Percentiles rank a stretch among this genome's conserved stretches.
phyloP scores from a whole-genome alignment of 2,797 vertebrate genomes.

The Heterohyrax brucei region DNA sequence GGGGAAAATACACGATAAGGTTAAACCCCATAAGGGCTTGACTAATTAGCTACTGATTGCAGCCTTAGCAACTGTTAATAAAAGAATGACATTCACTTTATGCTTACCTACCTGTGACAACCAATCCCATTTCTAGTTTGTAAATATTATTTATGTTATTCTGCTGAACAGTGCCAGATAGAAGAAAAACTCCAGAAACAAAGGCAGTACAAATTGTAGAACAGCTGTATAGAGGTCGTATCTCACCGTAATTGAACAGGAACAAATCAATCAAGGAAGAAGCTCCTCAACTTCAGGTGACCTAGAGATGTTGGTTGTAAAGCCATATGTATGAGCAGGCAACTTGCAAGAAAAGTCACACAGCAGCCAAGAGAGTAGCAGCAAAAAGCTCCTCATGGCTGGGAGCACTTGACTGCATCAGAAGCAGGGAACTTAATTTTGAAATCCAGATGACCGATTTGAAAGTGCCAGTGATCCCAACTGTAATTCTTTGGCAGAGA shows the following conservation, averaged over 20 bases:
- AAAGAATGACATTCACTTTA: slow-evolving; percentile 68
- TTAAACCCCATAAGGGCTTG: slow-evolving; percentile 54
- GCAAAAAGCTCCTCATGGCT: not conserved
- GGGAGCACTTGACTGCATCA: not conserved
- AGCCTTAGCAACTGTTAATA: slow-evolving; percentile 71
- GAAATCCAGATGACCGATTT: slow-evolving; percentile 66
- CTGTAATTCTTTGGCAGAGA: slow-evolving; percentile 25
- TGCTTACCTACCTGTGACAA: slow-evolving; percentile 59
- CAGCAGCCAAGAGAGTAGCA: slow-evolving; percentile 2
- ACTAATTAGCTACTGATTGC: slow-evolving; percentile 52
- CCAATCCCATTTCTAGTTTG: not conserved
- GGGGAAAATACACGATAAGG: not conserved
- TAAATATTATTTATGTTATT: slow-evolving; percentile 62
- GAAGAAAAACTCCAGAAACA: slow-evolving; percentile 64
- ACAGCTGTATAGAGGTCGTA: not conserved
- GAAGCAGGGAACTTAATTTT: slow-evolving; percentile 69
- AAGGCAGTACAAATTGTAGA: slow-evolving; percentile 8
- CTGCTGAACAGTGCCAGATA: slow-evolving; percentile 50
- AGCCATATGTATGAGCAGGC: slow-evolving; percentile 54
- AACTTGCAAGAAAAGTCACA: slow-evolving; percentile 63
- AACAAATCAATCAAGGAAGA: slow-evolving; percentile 56
- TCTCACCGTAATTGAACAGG: not conserved
- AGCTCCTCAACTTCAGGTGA: slow-evolving; percentile 33
- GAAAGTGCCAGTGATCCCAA: not conserved
- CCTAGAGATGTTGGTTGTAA: slow-evolving; percentile 33